phyloP scores from a whole-genome alignment of 2,797 vertebrate genomes.

The Eutrigla gurnardus region DNA sequence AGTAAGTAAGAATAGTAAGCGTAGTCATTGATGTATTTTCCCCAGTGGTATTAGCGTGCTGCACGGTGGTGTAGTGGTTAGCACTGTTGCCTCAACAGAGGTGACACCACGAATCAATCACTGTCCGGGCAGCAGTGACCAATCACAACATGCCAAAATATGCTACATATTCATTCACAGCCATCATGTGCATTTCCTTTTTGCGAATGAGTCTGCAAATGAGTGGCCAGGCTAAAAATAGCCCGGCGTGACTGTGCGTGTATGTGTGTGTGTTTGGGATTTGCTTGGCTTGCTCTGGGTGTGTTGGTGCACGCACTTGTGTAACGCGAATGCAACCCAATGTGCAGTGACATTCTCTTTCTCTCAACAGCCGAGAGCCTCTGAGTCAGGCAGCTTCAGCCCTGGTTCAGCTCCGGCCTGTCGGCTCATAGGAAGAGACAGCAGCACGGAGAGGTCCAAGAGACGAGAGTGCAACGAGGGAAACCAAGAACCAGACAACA shows the following conservation, averaged over 20 bases:
- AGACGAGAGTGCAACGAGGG: background rate
- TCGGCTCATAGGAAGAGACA: conserved; percentile 64
- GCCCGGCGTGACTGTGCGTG: conserved; percentile 29
- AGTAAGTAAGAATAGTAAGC: too few species aligned
- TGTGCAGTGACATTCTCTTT: conserved; percentile 80
- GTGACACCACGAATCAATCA: conserved; percentile 22
- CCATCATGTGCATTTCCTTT: conserved; percentile 43
- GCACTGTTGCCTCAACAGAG: background rate
- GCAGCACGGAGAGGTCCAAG: conserved; percentile 24
- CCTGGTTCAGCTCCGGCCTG: conserved; percentile 49
- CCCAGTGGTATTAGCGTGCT: too few species aligned
- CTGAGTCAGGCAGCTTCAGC: conserved; percentile 72
- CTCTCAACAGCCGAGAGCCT: conserved; percentile 66
- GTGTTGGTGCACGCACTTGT: conserved; percentile 25
- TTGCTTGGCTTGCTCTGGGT: conserved; percentile 39
- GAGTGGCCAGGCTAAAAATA: conserved; percentile 62
- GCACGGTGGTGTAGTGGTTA: too few species aligned
- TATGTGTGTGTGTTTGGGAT: conserved; percentile 36
- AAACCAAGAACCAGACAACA: background rate
- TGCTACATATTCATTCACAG: conserved; percentile 21
- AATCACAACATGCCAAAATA: conserved; percentile 45
- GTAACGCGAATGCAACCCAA: conserved; percentile 58
- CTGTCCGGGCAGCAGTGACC: background rate
- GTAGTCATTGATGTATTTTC: too few species aligned
- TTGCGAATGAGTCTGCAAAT: conserved; percentile 31